Evolutionary conservation across 2,113 vertebrate genomes (phyloP), one percentile per base, ranked within the genome.

Genomic region (Glaucidium brasilianum): DNA sequence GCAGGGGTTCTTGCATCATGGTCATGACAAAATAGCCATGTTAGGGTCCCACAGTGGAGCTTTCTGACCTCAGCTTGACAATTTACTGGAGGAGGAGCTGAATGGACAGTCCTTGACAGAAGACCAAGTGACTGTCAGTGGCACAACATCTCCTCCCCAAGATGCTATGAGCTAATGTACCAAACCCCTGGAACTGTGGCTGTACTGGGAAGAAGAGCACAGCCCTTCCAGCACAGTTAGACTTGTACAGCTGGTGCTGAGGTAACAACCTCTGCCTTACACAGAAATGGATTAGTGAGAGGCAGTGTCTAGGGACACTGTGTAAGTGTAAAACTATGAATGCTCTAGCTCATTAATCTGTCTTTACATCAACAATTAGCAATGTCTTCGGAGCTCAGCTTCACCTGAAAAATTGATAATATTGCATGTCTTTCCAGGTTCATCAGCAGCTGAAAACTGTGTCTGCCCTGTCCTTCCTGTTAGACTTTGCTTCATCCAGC

Each of bases 151-250:
- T 63, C 4, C 22, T 84, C 12, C 29, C 94, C 32, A 47, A 13
- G 39, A n/a, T 22, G 25, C 21, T 12, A 1, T 15, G 76, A 45
- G 5, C 12, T 63, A 27, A 21, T 9, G 7, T 21, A 47, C 7
- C 11, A 68, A 71, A 27, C 4, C 7, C 3, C 18, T 13, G 47
- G 45, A 49, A 29, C 10, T 80, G 32, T 71, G 37, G 10, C 6
- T 80, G 6, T 3, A 10, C 30, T 43, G 29, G 18, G 66, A 75
- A 68, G 85, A 68, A 64, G 2, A 56, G 39, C 19, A 72, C 23
- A 74, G 29, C 9, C 10, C 15, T 4, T 43, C 20, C 35, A 25
- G 55, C 37, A 34, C 0, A 0, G 8, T 29, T 59, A 67, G 14
- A 30, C 27, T 39, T 21, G 19, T 27, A 14, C 41, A 83, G 30